Evolutionary conservation across 2,888 invertebrate species (phyloP), one percentile per base, ranked within the genome.

Genomic region (Nymphalis polychloros): DNA sequence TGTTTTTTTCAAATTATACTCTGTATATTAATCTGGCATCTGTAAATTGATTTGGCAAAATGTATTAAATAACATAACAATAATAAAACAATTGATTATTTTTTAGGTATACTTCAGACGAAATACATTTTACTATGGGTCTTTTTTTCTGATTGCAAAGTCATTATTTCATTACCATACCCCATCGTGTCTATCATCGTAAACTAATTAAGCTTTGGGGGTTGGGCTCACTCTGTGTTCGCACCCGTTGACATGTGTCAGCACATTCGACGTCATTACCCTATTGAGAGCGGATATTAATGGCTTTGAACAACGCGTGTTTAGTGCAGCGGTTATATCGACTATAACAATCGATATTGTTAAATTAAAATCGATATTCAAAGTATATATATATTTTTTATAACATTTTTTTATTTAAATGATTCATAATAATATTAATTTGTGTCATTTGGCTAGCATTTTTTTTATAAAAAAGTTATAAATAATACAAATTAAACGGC

Each of bases 221-320:
- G 69, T 69, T 61, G 52, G 69, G 66, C 47, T 20, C 35, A 55
- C 62, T 62, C 55, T 27, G 49, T 55, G 47, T 60, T 49, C 61
- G 63, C 61, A 64, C 68, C 60, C 71, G 82, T 79, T 80, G 82
- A 81, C 81, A 78, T 74, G 73, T 74, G 79, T 78, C 81, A 78
- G 77, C 82, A 79, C 64, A 66, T 60, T 52, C 62, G 49, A 59
- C 72, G 63, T 66, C 72, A 65, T 68, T 72, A 70, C 55, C 75
- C 75, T 71, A 69, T 69, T 63, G 53, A 63, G 66, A 60, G 59
- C 52, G 53, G 63, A 55, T 67, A 62, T 60, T 70, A 67, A 70
- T 70, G 70, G 63, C 23, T 47, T 31, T 31, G 31, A 55, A 31
- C 35, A 27, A 55, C 35, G 35, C 62, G 16, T 61, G 35, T 52